Percentiles rank a stretch among this genome's conserved stretches.
Evolutionary conservation across 64 coral and sea anemone species (phyloP).

Genomic region (Montipora cactus): DNA sequence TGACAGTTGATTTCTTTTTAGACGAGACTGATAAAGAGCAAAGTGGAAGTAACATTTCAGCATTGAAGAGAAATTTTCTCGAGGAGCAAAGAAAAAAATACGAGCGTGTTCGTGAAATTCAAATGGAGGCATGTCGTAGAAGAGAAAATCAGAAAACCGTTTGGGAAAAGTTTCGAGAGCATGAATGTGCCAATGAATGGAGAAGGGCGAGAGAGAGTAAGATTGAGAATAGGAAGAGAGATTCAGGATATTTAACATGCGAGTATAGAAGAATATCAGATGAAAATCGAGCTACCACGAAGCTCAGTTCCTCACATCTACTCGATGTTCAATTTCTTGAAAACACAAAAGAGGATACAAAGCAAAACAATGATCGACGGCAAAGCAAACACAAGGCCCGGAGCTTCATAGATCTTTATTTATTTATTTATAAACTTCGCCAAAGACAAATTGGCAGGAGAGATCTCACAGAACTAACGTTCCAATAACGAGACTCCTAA

Average conservation of each 20-base stretch:
- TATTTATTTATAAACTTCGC: too few relatives aligned
- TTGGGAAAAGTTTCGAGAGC: background rate
- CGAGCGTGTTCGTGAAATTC: slow-evolving; percentile 23
- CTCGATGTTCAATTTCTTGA: background rate
- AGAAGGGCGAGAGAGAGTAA: background rate
- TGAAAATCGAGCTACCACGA: background rate
- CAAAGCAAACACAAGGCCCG: background rate
- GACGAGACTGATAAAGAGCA: background rate
- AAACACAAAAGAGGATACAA: background rate
- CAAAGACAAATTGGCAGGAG: too few relatives aligned
- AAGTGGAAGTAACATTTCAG: background rate
- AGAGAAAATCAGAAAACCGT: slow-evolving; percentile 1
- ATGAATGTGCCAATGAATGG: background rate
- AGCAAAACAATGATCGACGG: background rate
- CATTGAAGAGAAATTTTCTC: background rate
- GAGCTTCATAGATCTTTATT: background rate
- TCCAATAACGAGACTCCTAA: too few relatives aligned
- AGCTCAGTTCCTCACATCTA: background rate
- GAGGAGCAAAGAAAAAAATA: slow-evolving; percentile 8
- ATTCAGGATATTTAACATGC: background rate
- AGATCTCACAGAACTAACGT: too few relatives aligned
- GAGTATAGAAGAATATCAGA: background rate
- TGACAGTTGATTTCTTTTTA: background rate
- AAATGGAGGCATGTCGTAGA: background rate
- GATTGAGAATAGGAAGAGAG: background rate